Percentiles rank a stretch among this genome's conserved stretches.
phyloP scores from a whole-genome alignment of 2,888 invertebrate species.

The Microctonus aethiopoides region DNA sequence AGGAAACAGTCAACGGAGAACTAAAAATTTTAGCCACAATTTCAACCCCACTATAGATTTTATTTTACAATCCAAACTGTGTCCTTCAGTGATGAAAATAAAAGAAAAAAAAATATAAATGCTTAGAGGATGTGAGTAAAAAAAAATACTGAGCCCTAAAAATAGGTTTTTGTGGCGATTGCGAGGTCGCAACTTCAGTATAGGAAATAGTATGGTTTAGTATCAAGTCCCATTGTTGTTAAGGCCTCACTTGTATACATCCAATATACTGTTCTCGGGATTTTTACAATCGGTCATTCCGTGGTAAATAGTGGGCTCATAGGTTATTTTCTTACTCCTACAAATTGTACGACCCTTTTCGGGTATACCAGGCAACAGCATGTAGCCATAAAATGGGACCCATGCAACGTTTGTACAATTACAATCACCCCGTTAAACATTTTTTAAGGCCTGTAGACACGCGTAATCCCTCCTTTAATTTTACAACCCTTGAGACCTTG shows the following conservation, averaged over 20 bases:
- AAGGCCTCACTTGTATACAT: conserved; percentile 20
- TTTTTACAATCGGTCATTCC: conserved; percentile 33
- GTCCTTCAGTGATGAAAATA: conserved; percentile 49
- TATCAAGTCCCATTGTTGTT: conserved; percentile 18
- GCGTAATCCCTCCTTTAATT: conserved; percentile 40
- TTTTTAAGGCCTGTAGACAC: conserved; percentile 33
- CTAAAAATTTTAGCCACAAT: conserved; percentile 49
- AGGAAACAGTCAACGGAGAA: conserved; percentile 51
- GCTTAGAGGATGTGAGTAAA: conserved; percentile 40
- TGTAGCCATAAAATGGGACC: conserved; percentile 15
- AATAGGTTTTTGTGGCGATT: conserved; percentile 52
- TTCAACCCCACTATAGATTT: conserved; percentile 54
- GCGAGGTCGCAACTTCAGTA: conserved; percentile 50
- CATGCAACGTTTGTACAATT: neutral
- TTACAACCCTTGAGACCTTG: conserved; percentile 64
- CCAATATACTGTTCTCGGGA: conserved; percentile 31
- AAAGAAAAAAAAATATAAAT: conserved; percentile 45
- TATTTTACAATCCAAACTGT: conserved; percentile 49
- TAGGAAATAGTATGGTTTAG: neutral
- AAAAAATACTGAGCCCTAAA: conserved; percentile 50
- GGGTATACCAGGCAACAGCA: conserved; percentile 13
- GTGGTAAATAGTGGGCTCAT: conserved; percentile 22
- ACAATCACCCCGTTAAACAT: conserved; percentile 61
- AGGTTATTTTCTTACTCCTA: conserved; percentile 41
- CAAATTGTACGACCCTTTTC: conserved; percentile 45